phyloP scores from a whole-genome alignment of 1,140 invertebrate species.

The Branchinecta lindahli region DNA sequence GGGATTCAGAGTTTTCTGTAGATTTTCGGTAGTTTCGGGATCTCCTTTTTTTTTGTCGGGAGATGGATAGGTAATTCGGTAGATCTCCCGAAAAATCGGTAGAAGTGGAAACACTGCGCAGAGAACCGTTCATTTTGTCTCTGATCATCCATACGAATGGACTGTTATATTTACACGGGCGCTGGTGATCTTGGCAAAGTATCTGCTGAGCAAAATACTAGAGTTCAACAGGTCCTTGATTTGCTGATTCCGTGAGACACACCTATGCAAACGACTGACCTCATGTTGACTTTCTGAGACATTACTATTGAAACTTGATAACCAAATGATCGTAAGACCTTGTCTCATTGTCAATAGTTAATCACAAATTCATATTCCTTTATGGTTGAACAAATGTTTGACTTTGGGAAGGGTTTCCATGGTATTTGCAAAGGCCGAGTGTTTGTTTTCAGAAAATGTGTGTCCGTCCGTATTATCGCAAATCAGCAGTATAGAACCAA shows the following conservation, averaged over 20 bases:
- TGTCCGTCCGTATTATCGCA: background rate
- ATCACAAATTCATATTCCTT: conserved; percentile 11
- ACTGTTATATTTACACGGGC: background rate
- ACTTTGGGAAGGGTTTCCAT: conserved; percentile 1
- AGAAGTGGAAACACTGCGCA: no score
- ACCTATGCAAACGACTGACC: background rate
- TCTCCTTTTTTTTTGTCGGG: no score
- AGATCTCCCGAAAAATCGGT: no score
- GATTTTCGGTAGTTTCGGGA: no score
- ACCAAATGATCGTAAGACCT: background rate
- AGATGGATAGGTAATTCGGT: no score
- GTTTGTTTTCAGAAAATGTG: background rate
- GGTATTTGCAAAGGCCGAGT: background rate
- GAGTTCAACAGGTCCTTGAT: background rate
- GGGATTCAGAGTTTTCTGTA: no score
- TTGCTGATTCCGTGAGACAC: background rate
- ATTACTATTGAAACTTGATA: background rate
- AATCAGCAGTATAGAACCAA: background rate
- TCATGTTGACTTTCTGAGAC: background rate
- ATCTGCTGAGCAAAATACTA: background rate
- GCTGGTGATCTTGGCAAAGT: background rate
- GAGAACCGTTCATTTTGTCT: no score
- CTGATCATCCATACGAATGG: no score
- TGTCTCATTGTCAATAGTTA: background rate
- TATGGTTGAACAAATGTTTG: conserved; percentile 5